Evolutionary conservation across 1,140 invertebrate species (phyloP), one percentile per base, ranked within the genome.

Genomic region (Teleopsis dalmanni): DNA sequence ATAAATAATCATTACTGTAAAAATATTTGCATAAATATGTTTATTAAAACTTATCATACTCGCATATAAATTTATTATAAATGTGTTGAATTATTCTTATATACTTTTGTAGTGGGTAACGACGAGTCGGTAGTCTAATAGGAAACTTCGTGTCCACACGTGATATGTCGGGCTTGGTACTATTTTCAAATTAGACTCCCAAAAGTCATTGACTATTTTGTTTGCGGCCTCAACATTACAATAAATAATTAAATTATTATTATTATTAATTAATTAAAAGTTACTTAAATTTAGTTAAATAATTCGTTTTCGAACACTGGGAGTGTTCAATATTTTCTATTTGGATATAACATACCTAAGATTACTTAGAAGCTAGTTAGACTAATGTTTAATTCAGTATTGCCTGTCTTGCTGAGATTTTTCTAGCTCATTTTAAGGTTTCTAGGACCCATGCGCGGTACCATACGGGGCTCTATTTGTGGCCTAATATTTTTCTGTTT

Each of bases 111-210:
- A 42, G 29, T 42, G 26, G 37, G 23, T 29, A 26, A 37, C 54
- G 56, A 63, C 65, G 61, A 69, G 64, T 69, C 65, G 65, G 57
- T 59, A 69, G 65, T 69, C 65, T 56, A 69, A 69, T 69, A 56
- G 54, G 65, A 69, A 69, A 64, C 31, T 25, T 34, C 38, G 11
- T 41, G 22, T 26, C 13, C 18, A 22, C 22, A 37, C 10, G 35
- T 7, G 10, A 1, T 22, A n/a, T 23, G 7, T n/a, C 37, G 23
- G 14, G 23, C 19, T 42, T 26, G 33, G 13, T 7, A 26, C 22
- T 7, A n/a, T 47, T 55, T 69, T 69, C 65, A 54, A 57, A 69
- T 69, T 56, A 68, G 65, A 69, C 62, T 69, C 62, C 53, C 65
- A 69, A 69, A 66, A 67, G 59, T 57, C 56, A 29, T 50, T n/a